Percentiles rank a stretch among this genome's conserved stretches.
These are phyloP conservation scores for Zosterops pallidus DNA, from an alignment of 2,113 vertebrate species.

Conservation along the genomic window DNA sequence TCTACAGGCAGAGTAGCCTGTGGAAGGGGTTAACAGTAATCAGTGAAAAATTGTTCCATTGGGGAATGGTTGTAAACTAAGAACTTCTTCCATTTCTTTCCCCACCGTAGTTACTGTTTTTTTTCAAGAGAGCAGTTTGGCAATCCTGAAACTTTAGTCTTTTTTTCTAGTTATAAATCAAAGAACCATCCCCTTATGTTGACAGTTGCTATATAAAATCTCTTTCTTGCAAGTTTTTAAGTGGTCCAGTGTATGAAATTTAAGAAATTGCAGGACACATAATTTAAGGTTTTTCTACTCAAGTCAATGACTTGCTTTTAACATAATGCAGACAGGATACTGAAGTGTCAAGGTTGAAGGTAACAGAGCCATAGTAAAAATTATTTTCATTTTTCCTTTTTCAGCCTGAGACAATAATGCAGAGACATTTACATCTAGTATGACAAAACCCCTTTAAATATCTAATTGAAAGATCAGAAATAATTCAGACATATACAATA, in stretches of 20 bases:
- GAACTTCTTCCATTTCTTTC: conserved; percentile 6
- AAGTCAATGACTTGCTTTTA: conserved; percentile 42
- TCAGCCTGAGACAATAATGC: neutral
- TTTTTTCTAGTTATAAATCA: conserved; percentile 65
- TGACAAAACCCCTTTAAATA: neutral
- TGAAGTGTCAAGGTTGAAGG: conserved; percentile 7
- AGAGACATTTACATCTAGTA: neutral
- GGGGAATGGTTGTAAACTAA: neutral
- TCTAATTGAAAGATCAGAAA: neutral
- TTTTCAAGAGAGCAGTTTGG: conserved; percentile 31
- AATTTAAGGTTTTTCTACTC: conserved; percentile 56
- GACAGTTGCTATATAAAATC: conserved; percentile 53
- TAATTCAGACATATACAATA: neutral
- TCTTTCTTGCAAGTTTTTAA: conserved; percentile 48
- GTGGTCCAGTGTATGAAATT: conserved; percentile 43
- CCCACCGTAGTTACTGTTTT: neutral
- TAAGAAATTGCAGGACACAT: conserved; percentile 45
- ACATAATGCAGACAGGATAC: conserved; percentile 30
- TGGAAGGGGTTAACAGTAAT: neutral
- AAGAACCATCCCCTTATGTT: neutral
- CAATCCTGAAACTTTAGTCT: conserved; percentile 25
- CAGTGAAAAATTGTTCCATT: neutral
- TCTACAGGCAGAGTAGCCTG: neutral
- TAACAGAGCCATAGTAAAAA: conserved; percentile 4
- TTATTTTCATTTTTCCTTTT: neutral